phyloP scores from a whole-genome alignment of 2,113 vertebrate species.

The Tupaia chinensis region DNA sequence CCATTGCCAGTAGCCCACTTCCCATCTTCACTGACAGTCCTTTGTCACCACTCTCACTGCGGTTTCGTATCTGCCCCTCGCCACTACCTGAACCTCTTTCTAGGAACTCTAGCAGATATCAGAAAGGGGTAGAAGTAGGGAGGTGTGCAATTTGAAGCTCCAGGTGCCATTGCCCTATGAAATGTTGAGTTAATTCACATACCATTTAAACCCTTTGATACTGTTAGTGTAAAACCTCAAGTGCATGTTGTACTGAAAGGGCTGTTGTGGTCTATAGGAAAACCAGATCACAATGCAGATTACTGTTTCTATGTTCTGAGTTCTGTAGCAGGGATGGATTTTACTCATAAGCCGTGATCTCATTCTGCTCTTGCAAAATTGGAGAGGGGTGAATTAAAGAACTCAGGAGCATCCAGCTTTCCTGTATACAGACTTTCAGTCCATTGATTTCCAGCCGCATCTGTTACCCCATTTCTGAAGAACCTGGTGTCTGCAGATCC shows the following conservation, averaged over 20 bases:
- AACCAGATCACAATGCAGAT: not conserved
- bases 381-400: not conserved
- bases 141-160: not conserved
- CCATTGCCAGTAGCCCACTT: not conserved
- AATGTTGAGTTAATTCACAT: not conserved
- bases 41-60: not conserved
- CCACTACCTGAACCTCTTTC: not conserved
- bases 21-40: not conserved
- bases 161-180: not conserved
- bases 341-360: not conserved
- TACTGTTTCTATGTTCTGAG: not conserved
- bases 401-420: not conserved
- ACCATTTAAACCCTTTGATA: not conserved
- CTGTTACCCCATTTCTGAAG: not conserved
- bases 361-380: not conserved
- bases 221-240: not conserved
- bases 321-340: not conserved
- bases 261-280: not conserved
- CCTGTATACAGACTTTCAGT: not conserved
- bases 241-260: not conserved
- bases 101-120: not conserved
- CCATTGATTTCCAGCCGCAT: not conserved
- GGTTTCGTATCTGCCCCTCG: not conserved
- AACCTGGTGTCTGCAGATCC: not conserved
- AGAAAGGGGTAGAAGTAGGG: not conserved